phyloP scores from a whole-genome alignment of 2,888 invertebrate genomes.

The Synergus gifuensis region DNA sequence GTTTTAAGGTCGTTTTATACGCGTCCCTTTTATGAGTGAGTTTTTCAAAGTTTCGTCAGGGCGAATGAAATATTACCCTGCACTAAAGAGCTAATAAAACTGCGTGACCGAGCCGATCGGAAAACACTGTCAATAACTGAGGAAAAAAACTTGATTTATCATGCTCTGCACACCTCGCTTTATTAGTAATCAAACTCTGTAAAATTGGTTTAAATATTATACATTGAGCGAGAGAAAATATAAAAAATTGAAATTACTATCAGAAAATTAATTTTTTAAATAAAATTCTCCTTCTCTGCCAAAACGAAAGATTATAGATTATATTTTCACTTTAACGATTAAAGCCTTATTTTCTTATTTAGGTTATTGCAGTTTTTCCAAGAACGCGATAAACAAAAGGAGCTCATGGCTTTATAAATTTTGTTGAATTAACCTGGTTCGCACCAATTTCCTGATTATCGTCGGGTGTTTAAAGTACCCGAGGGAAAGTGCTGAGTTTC shows the following conservation, averaged over 20 bases:
- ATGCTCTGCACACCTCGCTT: neutral
- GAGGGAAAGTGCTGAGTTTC: constrained; percentile 28
- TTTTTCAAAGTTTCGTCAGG: neutral
- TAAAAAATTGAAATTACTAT: neutral
- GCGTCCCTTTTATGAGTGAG: neutral
- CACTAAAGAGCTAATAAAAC: neutral
- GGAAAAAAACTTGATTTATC: constrained; percentile 10
- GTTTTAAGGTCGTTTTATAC: neutral
- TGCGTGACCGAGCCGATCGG: constrained; percentile 17
- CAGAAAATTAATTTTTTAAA: neutral
- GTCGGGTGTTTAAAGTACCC: constrained; percentile 12
- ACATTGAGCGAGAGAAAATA: neutral
- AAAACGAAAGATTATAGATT: neutral
- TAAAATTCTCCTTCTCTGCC: no score
- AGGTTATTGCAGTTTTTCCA: neutral
- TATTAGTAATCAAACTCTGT: constrained; percentile 2
- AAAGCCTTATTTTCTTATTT: neutral
- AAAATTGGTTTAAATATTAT: constrained; percentile 10
- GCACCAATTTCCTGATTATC: constrained; percentile 16
- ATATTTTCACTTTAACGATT: neutral
- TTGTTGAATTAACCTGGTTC: no score
- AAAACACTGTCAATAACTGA: constrained; percentile 8
- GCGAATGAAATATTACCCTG: neutral
- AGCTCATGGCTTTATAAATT: neutral
- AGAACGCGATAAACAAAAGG: no score